These are phyloP conservation scores for Galeruca laticollis DNA, from an alignment of 2,888 invertebrate species.

Conservation along the genomic window DNA sequence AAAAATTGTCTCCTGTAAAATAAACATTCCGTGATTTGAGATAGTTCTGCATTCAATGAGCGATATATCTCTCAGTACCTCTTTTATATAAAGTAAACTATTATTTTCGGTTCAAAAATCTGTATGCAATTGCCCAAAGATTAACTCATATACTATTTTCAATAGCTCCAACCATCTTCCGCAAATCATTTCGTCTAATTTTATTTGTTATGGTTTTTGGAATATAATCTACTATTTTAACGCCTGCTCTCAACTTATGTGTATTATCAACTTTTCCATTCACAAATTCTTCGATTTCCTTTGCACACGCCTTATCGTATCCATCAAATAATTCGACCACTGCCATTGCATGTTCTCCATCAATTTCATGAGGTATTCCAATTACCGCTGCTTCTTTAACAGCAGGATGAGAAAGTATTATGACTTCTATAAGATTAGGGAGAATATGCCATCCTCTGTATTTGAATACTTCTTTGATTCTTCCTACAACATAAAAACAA, in stretches of 20 bases:
- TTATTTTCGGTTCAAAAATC: no score
- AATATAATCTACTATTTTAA: constrained; percentile 39
- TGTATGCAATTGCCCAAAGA: background rate
- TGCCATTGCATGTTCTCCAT: constrained; percentile 76
- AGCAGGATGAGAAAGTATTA: constrained; percentile 77
- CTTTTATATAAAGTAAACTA: no score
- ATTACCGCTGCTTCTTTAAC: constrained; percentile 85
- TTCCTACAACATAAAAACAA: constrained; percentile 66
- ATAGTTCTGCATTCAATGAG: no score
- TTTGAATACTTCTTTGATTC: constrained; percentile 68
- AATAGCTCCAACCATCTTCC: background rate
- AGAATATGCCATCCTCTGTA: constrained; percentile 70
- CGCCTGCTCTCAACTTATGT: constrained; percentile 42
- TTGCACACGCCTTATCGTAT: constrained; percentile 53
- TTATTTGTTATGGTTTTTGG: constrained; percentile 29
- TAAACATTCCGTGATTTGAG: no score
- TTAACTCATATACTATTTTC: background rate
- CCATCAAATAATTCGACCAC: constrained; percentile 39
- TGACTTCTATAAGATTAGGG: constrained; percentile 83
- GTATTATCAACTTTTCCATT: constrained; percentile 36
- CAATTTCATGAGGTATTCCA: constrained; percentile 72
- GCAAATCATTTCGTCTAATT: background rate
- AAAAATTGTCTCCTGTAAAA: no score
- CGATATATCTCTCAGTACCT: no score
- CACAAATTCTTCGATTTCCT: constrained; percentile 63